phyloP scores from a whole-genome alignment of 2,888 invertebrate genomes.

The Cloeon dipterum region DNA sequence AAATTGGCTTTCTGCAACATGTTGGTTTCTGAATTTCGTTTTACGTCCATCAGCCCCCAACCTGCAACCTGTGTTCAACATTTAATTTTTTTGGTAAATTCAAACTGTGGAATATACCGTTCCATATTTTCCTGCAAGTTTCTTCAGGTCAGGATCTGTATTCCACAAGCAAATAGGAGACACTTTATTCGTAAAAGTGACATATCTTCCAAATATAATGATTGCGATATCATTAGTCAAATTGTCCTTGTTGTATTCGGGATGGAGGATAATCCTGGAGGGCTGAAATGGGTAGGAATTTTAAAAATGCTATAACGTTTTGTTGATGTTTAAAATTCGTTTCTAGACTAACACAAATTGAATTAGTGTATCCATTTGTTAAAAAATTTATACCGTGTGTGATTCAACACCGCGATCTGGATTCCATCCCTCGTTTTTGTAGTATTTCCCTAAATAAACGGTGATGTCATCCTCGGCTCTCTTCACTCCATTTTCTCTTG shows the following conservation, averaged over 20 bases:
- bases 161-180: slow-evolving; percentile 11
- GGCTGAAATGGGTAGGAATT: slow-evolving; percentile 3
- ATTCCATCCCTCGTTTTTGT: background rate
- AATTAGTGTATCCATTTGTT: too few species aligned
- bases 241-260: slow-evolving; percentile 8
- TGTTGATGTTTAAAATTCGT: background rate
- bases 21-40: slow-evolving; percentile 30
- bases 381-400: too few species aligned
- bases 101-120: slow-evolving; percentile 1
- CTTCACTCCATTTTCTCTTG: background rate
- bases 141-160: background rate
- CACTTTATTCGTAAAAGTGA: slow-evolving; percentile 7
- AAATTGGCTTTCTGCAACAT: slow-evolving; percentile 30
- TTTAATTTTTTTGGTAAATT: background rate
- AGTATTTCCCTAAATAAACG: background rate
- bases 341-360: too few species aligned
- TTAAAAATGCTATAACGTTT: background rate
- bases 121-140: slow-evolving; percentile 5
- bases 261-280: slow-evolving; percentile 4
- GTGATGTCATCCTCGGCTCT: background rate
- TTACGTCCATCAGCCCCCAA: slow-evolving; percentile 31
- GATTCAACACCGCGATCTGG: background rate
- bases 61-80: slow-evolving; percentile 16
- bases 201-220: slow-evolving; percentile 7
- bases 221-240: slow-evolving; percentile 11